These are phyloP conservation scores for Drosophila borealis DNA, from an alignment of 2,888 invertebrate species.

Conservation along the genomic window DNA sequence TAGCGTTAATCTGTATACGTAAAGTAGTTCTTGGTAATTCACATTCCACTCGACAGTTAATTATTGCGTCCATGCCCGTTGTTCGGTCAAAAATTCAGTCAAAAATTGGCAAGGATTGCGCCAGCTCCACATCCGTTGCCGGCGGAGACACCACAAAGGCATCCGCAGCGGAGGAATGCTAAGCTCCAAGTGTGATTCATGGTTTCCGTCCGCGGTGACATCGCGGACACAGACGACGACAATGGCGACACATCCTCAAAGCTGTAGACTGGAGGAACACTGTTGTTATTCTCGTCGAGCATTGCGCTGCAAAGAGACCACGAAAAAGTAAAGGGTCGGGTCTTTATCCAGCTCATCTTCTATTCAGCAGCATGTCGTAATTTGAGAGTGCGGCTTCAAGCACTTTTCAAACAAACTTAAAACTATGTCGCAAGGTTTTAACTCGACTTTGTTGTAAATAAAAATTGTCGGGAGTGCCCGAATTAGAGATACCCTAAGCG, in stretches of 20 bases:
- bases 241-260: slow-evolving; percentile 39
- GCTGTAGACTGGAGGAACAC: slow-evolving; percentile 18
- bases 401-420: slow-evolving; percentile 58
- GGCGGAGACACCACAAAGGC: slow-evolving; percentile 33
- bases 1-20: no score
- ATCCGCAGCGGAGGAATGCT: slow-evolving; percentile 56
- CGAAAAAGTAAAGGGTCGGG: neutral
- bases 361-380: slow-evolving; percentile 25
- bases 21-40: no score
- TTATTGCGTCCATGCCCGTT: slow-evolving; percentile 92
- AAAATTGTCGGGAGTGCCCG: no score
- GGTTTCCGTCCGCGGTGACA: slow-evolving; percentile 61
- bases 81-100: slow-evolving; percentile 83
- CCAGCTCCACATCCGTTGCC: slow-evolving; percentile 43
- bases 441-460: no score
- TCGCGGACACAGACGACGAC: slow-evolving; percentile 40
- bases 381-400: neutral
- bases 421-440: slow-evolving; percentile 25
- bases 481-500: no score
- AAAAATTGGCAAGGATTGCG: slow-evolving; percentile 87
- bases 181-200: slow-evolving; percentile 81
- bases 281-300: slow-evolving; percentile 18
- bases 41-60: slow-evolving; percentile 94
- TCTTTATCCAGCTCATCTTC: slow-evolving; percentile 23
- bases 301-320: slow-evolving; percentile 50